A percentile compares a stretch with the other conserved stretches of the same genome.
These are phyloP conservation scores for Dryocosmus kuriphilus DNA, from an alignment of 2,888 invertebrate genomes.

Conservation along the genomic window DNA sequence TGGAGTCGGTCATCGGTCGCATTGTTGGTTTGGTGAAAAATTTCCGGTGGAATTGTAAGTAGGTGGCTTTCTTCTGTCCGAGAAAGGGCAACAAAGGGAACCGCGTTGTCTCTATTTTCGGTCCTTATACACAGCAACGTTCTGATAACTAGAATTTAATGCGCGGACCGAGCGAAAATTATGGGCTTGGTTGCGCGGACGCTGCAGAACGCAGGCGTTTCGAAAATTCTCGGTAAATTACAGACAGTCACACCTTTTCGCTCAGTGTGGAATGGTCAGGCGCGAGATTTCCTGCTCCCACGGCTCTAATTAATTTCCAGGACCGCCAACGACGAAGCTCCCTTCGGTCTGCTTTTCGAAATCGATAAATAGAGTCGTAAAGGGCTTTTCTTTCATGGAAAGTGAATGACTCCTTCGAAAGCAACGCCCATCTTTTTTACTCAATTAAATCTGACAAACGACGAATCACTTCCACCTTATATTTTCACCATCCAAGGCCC, in stretches of 20 bases:
- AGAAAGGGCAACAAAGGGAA: slow-evolving; percentile 46
- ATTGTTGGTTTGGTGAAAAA: slow-evolving; percentile 68
- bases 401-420: slow-evolving; percentile 11
- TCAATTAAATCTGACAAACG: slow-evolving; percentile 40
- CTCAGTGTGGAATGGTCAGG: slow-evolving; percentile 44
- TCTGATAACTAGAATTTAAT: slow-evolving; percentile 69
- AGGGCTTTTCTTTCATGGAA: slow-evolving; percentile 25
- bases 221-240: slow-evolving; percentile 61
- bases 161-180: slow-evolving; percentile 63
- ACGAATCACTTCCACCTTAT: slow-evolving; percentile 15
- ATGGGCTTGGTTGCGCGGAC: slow-evolving; percentile 54
- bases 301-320: slow-evolving; percentile 59
- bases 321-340: slow-evolving; percentile 59
- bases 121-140: slow-evolving; percentile 47
- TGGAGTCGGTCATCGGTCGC: slow-evolving; percentile 70
- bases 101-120: slow-evolving; percentile 51
- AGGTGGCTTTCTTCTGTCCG: slow-evolving; percentile 46
- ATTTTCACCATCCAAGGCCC: slow-evolving; percentile 6
- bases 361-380: slow-evolving; percentile 38
- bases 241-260: slow-evolving; percentile 63
- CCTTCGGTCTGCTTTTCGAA: slow-evolving; percentile 34
- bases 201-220: slow-evolving; percentile 50
- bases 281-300: slow-evolving; percentile 51
- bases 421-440: slow-evolving; percentile 9
- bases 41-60: slow-evolving; percentile 55